These are phyloP conservation scores for Lysiphlebus fabarum DNA, from an alignment of 1,140 invertebrate species.

Conservation along the genomic window DNA sequence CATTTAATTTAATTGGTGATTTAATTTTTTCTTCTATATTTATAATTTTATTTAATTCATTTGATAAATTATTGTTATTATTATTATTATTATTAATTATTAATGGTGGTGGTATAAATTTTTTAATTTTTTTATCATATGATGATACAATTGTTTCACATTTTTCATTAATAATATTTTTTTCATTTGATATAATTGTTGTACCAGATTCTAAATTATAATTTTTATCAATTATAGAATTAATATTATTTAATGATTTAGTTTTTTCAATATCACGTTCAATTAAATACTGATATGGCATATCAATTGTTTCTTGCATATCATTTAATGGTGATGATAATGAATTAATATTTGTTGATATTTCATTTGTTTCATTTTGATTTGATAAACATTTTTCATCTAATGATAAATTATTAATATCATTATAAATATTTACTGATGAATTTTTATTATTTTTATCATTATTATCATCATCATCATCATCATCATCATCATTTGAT, in stretches of 20 bases:
- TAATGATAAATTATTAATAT: no score
- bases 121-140: conserved; percentile 14
- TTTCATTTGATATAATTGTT: not conserved
- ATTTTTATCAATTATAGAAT: not conserved
- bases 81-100: no score
- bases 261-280: conserved; percentile 43
- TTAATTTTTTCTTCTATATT: no score
- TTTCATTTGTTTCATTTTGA: no score
- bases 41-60: no score
- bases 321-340: conserved; percentile 17
- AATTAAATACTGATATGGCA: conserved; percentile 48
- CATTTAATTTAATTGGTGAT: no score
- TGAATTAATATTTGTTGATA: not conserved
- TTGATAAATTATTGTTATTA: no score
- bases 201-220: not conserved
- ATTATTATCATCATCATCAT: not conserved
- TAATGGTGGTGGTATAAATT: no score
- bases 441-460: no score
- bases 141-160: conserved; percentile 8
- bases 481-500: not conserved
- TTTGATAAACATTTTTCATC: no score
- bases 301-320: conserved; percentile 33
- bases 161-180: no score
- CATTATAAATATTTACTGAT: not conserved
- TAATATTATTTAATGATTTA: conserved; percentile 1